Base-by-base conservation (phyloP, 2,797 vertebrate species). In the Melanotaenia maccullochi region DNA sequence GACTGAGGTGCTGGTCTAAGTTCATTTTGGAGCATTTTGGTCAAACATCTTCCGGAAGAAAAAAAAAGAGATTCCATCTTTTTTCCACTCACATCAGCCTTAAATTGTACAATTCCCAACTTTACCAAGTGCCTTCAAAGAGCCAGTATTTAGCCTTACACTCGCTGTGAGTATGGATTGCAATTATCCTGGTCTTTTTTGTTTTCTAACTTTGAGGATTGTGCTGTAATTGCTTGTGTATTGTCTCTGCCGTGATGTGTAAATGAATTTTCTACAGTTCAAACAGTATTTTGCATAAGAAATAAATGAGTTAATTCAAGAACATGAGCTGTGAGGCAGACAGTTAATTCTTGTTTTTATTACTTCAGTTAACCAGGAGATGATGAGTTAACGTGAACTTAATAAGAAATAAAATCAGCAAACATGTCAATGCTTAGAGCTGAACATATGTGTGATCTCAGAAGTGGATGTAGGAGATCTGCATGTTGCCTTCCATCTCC, bases 391-490 rank as follows among this genome's bases (percentile, higher is more conserved):
- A 79, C 22, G 0, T 61, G 44, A n/a, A 51, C 20, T 22, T 13
- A 1, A 2, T 28, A 2, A 11, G 30, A 18, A 0, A 7, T 12
- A 52, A 22, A 0, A 1, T 9, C 60, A 42, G 8, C 13, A 62
- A n/a, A 42, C 20, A 5, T 11, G 24, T 24, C n/a, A 9, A 7
- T 12, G 12, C n/a, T 12, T 14, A 3, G 5, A 5, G 14, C 24
- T 1, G 9, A 40, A 14, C 8, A 44, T 11, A 12, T 5, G 0
- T 14, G 14, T 32, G 28, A 0, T 42, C 52, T 94, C 76, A 96
- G 80, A 93, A 93, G 76, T 96, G 95, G 54, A 97, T 90, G 56
- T 96, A 96, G 22, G 96, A 96, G 76, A 97, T 88, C 75, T 90
- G 90, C 24, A 96, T 78, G 3, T 96, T 90, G 4, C 96, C 96